These are phyloP conservation scores for Sus cebifrons DNA, from an alignment of 2,797 vertebrate genomes.

Conservation along the genomic window DNA sequence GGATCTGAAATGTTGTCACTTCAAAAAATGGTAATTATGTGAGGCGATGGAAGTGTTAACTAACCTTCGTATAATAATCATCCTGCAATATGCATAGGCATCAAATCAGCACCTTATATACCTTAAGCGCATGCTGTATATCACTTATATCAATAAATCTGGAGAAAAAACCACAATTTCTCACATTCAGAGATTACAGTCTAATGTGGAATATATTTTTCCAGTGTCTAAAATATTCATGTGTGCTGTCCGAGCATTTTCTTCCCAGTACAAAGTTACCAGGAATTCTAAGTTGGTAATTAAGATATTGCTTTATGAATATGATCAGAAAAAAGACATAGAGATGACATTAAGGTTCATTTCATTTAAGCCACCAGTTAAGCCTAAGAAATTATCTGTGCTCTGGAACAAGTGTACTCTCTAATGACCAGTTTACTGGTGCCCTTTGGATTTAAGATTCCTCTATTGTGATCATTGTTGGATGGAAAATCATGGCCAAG, in stretches of 20 bases:
- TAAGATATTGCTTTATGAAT: slow-evolving; percentile 25
- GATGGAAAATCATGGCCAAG: slow-evolving; percentile 23
- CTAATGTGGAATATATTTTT: slow-evolving; percentile 32
- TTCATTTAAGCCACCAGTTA: slow-evolving; percentile 27
- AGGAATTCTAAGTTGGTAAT: slow-evolving; percentile 12
- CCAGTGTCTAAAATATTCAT: neutral
- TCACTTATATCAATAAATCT: neutral
- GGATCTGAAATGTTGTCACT: neutral
- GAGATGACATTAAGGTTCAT: neutral
- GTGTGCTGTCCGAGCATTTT: neutral
- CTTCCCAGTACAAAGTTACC: neutral
- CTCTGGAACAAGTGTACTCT: neutral
- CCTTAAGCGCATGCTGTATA: neutral
- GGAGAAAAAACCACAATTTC: neutral
- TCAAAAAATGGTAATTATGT: neutral
- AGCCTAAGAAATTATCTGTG: neutral
- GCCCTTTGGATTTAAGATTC: slow-evolving; percentile 13
- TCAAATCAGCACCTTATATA: neutral
- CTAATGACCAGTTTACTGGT: neutral
- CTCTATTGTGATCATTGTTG: neutral
- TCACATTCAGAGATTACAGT: neutral
- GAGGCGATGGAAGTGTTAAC: neutral
- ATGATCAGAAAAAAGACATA: neutral
- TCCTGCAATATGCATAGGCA: neutral
- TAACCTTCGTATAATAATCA: neutral